Base-by-base conservation (phyloP, 2,797 vertebrate species). In the Anolis apletophallus region DNA sequence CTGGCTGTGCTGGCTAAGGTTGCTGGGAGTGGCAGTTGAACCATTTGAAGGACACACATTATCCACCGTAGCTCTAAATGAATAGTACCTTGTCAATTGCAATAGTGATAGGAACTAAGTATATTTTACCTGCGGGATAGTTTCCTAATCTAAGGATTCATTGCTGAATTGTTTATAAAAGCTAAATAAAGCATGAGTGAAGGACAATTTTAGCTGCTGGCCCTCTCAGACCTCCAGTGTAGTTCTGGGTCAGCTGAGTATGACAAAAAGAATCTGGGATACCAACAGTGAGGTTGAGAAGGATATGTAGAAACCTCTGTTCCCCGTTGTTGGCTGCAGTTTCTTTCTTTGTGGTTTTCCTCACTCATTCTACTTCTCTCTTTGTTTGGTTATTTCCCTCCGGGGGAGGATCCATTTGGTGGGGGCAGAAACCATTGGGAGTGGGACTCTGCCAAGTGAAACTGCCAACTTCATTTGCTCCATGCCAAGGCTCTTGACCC, bases 381-480 rank as follows among this genome's bases (percentile, higher is more conserved):
- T 90, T 87, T 88, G 89, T 83, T 87, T 91, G 2, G 0, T 57
- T 85, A 69, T 23, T 80, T 32, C 64, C 81, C 71, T 83, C 72
- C 76, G 46, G 61, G 75, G 78, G 87, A 86, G 88, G 23, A 83
- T 80, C 0, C 0, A 13, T 0, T 0, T 77, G 89, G 32, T 73
- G 80, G 72, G 80, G 87, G 88, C 4, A 0, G 54, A 13, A 88
- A 46, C 29, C 88, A 55, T 74, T 23, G 52, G 61, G 73, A 55
- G 69, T 86, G 80, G 80, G 75, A 80, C 68, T 83, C 86, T 87
- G 81, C 81, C 86, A 77, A 79, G 81, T 78, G 81, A 87, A 87
- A 72, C 67, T 50, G 59, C 76, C 84, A 88, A 57, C 87, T 85
- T 80, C 82, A 85, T 84, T 81, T 59, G 57, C 84, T 89, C 59